Evolutionary conservation across 2,888 invertebrate species (phyloP), one percentile per base, ranked within the genome.

Genomic region (Uropetala carovei): DNA sequence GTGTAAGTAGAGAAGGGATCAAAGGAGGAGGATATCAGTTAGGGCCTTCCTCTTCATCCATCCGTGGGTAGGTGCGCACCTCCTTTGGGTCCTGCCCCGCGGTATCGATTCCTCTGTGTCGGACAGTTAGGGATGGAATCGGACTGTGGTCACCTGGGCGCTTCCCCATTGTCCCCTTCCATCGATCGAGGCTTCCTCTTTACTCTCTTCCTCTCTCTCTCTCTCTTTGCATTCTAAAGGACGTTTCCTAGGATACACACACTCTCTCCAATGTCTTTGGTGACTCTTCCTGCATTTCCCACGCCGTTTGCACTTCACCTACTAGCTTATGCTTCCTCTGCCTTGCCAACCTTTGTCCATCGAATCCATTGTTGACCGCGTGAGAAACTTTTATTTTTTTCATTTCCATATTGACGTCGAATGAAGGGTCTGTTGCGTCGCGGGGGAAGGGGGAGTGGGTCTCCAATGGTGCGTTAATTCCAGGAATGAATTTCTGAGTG

Each of bases 301-400:
- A 75, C 75, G 75, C 43, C 43, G 43, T 43, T 43, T 43, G 43
- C 75, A 75, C 22, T 27, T 18, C 75, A 27, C 75, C 68, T 43
- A 43, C 43, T 43, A 43, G 43, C 64, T 8, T 64, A 64, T 64
- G 64, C 64, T 22, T 22, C 8, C 68, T 68, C 68, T 68, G 22
- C 75, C 75, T 75, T 75, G 75, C 75, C 75, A 75, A 75, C 75
- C 75, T 75, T 75, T 75, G 75, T 75, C 75, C 75, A 75, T 75
- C 75, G 22, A 75, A 27, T 75, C 75, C 75, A 75, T 75, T 75
- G 75, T 75, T 18, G 75, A 75, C 75, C 75, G 75, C 75, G 75
- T 75, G 75, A 75, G 75, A 75, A 75, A 75, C 18, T 75, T 75
- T 75, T 22, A 75, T 75, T 75, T 75, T 43, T 75, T 75, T 68